phyloP scores from a whole-genome alignment of 2,888 invertebrate genomes.

The Drosophila silvestris region DNA sequence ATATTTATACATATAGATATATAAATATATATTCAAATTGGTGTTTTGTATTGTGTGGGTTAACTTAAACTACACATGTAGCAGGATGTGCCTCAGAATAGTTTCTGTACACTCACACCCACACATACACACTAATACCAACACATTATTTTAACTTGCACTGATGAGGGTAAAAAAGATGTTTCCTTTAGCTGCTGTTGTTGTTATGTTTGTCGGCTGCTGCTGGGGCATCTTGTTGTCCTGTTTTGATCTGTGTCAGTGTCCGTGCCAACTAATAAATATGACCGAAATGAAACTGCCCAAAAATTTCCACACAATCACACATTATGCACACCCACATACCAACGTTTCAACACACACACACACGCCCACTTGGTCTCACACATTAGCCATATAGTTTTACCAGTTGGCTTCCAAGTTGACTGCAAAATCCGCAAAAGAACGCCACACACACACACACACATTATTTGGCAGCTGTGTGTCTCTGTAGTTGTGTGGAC shows the following conservation, averaged over 20 bases:
- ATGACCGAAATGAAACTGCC: slow-evolving; percentile 84
- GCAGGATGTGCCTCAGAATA: slow-evolving; percentile 70
- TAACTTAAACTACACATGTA: slow-evolving; percentile 59
- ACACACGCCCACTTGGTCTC: slow-evolving; percentile 51
- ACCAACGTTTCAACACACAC: slow-evolving; percentile 26
- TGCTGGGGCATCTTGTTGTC: slow-evolving; percentile 67
- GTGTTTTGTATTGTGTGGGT: slow-evolving; percentile 43
- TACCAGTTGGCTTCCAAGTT: slow-evolving; percentile 79
- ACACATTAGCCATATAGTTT: slow-evolving; percentile 78
- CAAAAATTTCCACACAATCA: slow-evolving; percentile 81
- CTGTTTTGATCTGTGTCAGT: slow-evolving; percentile 73
- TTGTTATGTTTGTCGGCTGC: slow-evolving; percentile 22
- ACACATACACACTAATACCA: slow-evolving; percentile 42
- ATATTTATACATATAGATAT: background rate
- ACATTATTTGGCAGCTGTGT: slow-evolving; percentile 6
- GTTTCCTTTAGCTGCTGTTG: slow-evolving; percentile 60
- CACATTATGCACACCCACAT: slow-evolving; percentile 65
- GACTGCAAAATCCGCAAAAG: slow-evolving; percentile 82
- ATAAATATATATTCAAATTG: slow-evolving; percentile 35
- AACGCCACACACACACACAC: slow-evolving; percentile 47
- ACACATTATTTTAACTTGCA: slow-evolving; percentile 70
- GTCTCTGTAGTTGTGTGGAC: slow-evolving; percentile 38
- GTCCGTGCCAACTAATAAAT: slow-evolving; percentile 83
- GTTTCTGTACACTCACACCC: slow-evolving; percentile 41
- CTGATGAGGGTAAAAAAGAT: slow-evolving; percentile 79